Evolutionary conservation across 2,888 invertebrate species (phyloP).

Genomic region (Lithophane socia): DNA sequence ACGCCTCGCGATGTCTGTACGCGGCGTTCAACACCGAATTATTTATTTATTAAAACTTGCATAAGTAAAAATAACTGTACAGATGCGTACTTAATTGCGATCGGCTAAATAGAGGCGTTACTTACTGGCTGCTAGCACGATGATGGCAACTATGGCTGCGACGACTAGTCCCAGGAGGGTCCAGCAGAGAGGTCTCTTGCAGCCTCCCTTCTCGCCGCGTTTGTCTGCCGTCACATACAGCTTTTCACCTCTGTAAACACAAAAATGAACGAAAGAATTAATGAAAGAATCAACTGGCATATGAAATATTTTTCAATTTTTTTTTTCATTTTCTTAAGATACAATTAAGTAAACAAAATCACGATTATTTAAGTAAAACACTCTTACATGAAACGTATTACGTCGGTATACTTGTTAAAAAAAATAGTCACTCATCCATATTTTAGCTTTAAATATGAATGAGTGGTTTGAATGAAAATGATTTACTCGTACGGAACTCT

Average conservation of each 20-base stretch:
- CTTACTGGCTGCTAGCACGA: constrained; percentile 94
- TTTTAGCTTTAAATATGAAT: too few species aligned
- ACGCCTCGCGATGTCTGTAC: too few species aligned
- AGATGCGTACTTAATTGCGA: background rate
- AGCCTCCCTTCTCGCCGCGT: constrained; percentile 92
- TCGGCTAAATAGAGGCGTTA: constrained; percentile 50
- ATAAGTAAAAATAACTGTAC: background rate
- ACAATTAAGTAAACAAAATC: too few species aligned
- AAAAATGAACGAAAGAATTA: background rate
- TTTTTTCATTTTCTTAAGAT: too few species aligned
- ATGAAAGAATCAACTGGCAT: too few species aligned
- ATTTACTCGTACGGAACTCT: too few species aligned
- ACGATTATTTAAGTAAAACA: too few species aligned
- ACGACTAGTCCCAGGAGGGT: constrained; percentile 92
- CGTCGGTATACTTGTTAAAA: too few species aligned
- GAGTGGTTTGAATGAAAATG: too few species aligned
- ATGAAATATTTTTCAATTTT: too few species aligned
- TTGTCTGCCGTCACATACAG: constrained; percentile 95
- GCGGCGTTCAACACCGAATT: background rate
- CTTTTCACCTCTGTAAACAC: constrained; percentile 94
- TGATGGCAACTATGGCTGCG: constrained; percentile 92
- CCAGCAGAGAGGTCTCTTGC: constrained; percentile 93
- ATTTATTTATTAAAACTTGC: background rate
- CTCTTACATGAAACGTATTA: too few species aligned
- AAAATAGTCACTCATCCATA: too few species aligned